phyloP scores from a whole-genome alignment of 2,888 invertebrate genomes.

The Caenorhabditis sp. region DNA sequence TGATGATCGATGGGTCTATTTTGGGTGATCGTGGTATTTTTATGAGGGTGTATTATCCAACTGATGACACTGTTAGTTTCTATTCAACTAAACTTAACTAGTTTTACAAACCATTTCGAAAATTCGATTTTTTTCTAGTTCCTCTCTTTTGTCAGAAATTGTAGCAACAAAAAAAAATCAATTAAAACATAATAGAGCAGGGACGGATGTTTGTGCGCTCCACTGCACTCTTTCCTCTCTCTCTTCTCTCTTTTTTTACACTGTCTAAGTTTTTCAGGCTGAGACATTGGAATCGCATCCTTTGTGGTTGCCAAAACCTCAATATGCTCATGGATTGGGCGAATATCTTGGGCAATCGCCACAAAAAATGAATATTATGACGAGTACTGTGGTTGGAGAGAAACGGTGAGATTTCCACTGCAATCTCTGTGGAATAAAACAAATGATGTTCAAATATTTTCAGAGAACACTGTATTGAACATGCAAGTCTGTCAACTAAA shows the following conservation, averaged over 20 bases:
- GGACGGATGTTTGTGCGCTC: not conserved
- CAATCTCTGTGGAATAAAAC: no score
- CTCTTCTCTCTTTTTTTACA: not conserved
- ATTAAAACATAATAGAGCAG: not conserved
- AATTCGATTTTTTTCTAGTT: no score
- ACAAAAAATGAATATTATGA: constrained; percentile 59
- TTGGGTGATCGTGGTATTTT: constrained; percentile 74
- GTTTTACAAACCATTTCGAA: no score
- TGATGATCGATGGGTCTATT: constrained; percentile 74
- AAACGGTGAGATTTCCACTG: constrained; percentile 30
- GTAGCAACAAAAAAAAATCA: not conserved
- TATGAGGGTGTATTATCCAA: constrained; percentile 76
- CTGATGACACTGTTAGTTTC: constrained; percentile 70
- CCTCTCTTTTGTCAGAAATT: no score
- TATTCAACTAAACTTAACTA: not conserved
- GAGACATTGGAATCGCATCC: constrained; percentile 69
- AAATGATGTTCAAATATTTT: constrained; percentile 4
- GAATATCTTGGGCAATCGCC: constrained; percentile 70
- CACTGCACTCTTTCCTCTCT: not conserved
- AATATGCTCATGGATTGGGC: constrained; percentile 75
- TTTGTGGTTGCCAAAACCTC: constrained; percentile 75
- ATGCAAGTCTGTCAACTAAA: constrained; percentile 31
- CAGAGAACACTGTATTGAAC: constrained; percentile 38
- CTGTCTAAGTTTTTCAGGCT: not conserved
- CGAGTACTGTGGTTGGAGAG: constrained; percentile 65